phyloP scores from a whole-genome alignment of 2,113 vertebrate genomes.

The Varanus komodoensis region DNA sequence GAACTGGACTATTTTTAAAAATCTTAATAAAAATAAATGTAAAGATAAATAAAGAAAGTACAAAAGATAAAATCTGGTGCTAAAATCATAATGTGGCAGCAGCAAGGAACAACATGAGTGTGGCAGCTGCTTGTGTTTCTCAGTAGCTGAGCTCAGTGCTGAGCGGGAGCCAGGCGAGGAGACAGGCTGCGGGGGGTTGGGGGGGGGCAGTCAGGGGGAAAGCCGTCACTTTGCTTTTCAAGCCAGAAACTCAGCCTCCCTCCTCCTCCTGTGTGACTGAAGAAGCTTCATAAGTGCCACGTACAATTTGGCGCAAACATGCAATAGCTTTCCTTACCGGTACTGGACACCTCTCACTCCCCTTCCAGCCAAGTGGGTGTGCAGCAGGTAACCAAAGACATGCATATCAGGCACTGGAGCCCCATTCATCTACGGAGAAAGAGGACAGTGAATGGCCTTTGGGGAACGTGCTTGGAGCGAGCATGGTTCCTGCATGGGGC shows the following conservation, averaged over 20 bases:
- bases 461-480: not conserved
- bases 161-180: too few species aligned
- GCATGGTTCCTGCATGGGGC: too few species aligned
- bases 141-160: not conserved
- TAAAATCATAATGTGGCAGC: too few species aligned
- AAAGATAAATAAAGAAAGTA: too few species aligned
- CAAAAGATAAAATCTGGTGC: too few species aligned
- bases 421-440: slow-evolving; percentile 71
- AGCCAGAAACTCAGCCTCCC: not conserved
- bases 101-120: too few species aligned
- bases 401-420: slow-evolving; percentile 74
- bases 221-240: not conserved
- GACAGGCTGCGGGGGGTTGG: not conserved
- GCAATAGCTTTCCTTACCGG: slow-evolving; percentile 69
- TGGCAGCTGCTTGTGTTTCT: too few species aligned
- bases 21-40: too few species aligned
- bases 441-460: not conserved
- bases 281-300: not conserved
- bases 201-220: not conserved
- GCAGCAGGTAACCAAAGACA: slow-evolving; percentile 78
- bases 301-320: too few species aligned
- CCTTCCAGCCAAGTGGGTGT: slow-evolving; percentile 83
- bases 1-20: too few species aligned
- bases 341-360: slow-evolving; percentile 79
- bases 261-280: too few species aligned